A percentile compares a stretch with the other conserved stretches of the same genome.
Evolutionary conservation across 2,888 invertebrate genomes (phyloP).

Genomic region (Acleris laterana): DNA sequence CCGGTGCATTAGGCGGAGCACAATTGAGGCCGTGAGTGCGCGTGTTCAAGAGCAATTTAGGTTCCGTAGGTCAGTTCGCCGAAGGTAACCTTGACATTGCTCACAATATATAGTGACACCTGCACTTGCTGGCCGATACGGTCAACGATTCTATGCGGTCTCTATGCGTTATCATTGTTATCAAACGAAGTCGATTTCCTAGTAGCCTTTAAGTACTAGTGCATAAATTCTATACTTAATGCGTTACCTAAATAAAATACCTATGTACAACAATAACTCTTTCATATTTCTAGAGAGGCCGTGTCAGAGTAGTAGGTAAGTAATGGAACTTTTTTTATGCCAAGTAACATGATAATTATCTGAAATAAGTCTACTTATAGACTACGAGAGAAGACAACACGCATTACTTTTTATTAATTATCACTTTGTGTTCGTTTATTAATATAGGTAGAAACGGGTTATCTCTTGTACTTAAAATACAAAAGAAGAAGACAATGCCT

Average conservation of each 20-base stretch:
- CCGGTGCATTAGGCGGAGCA: conserved; percentile 81
- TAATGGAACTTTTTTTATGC: conserved; percentile 8
- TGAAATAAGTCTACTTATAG: conserved; percentile 6
- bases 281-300: conserved; percentile 13
- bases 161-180: background rate
- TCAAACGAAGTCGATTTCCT: no score
- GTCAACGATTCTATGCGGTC: conserved; percentile 15
- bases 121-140: conserved; percentile 29
- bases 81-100: conserved; percentile 84
- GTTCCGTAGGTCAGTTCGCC: conserved; percentile 84
- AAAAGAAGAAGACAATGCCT: no score
- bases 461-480: background rate
- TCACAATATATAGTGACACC: conserved; percentile 65
- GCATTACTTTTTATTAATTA: conserved; percentile 1
- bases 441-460: background rate
- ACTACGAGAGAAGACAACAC: background rate
- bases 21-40: conserved; percentile 84
- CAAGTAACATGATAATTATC: conserved; percentile 5
- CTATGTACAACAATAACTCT: conserved; percentile 1
- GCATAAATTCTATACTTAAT: background rate
- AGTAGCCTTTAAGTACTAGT: background rate
- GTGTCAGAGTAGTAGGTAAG: background rate
- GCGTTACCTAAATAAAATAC: background rate
- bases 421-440: background rate
- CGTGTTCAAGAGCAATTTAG: conserved; percentile 84